A percentile compares a stretch with the other conserved stretches of the same genome.
Evolutionary conservation across 2,113 vertebrate genomes (phyloP).

Genomic region (Dromaius novaehollandiae): DNA sequence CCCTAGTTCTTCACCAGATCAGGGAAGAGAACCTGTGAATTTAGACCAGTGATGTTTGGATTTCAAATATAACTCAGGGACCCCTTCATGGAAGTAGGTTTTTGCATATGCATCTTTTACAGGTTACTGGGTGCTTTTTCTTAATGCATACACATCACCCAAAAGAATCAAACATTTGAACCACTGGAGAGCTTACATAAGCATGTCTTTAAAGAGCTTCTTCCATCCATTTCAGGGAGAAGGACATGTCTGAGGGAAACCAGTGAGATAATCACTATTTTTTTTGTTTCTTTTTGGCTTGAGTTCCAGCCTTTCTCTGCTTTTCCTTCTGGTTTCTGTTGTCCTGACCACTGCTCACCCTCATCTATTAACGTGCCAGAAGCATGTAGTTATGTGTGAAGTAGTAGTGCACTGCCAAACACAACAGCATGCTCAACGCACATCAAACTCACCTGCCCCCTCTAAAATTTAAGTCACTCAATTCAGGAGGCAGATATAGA

Average conservation of each 20-base stretch:
- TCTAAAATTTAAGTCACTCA: neutral
- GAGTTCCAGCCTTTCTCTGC: neutral
- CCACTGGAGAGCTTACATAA: neutral
- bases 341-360: neutral
- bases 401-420: neutral
- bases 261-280: neutral
- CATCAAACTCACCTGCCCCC: neutral
- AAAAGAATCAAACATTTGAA: neutral
- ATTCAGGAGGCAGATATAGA: neutral
- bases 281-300: neutral
- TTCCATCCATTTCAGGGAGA: neutral
- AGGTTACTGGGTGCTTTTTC: neutral
- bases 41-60: neutral
- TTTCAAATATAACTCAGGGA: neutral
- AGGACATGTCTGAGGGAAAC: neutral
- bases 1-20: neutral
- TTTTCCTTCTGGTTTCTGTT: constrained; percentile 10
- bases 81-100: neutral
- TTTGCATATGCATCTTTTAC: neutral
- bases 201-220: neutral
- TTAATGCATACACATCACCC: neutral
- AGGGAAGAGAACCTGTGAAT: neutral
- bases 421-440: neutral
- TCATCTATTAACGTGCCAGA: neutral
- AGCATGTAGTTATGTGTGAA: neutral